Conservation (phyloP, 1,140 invertebrate genomes). For the Vanessa tameamea region DNA sequence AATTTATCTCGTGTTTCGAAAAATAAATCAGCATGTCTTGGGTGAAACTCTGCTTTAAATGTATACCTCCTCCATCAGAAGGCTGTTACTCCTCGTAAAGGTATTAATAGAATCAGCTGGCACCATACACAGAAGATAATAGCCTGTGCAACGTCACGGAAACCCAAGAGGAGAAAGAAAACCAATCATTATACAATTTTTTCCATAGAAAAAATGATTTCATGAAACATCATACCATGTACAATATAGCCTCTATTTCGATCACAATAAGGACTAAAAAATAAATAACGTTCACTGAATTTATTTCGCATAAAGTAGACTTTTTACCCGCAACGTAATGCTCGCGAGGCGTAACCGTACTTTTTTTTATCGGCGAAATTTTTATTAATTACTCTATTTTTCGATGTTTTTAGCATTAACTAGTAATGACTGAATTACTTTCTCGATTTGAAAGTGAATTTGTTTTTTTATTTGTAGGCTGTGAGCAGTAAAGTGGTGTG, state of each 20-base stretch:
- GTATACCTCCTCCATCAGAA: too few species aligned
- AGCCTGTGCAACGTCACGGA: too few species aligned
- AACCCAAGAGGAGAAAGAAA: too few species aligned
- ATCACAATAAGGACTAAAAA: not conserved
- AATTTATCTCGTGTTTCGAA: too few species aligned
- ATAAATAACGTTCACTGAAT: not conserved
- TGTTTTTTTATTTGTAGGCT: not conserved
- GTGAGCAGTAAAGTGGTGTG: not conserved
- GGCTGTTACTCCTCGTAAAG: too few species aligned
- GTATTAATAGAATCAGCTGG: too few species aligned
- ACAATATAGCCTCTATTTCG: not conserved
- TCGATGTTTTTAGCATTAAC: slow-evolving; percentile 19
- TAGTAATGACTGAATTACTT: slow-evolving; percentile 20
- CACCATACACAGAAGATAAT: too few species aligned
- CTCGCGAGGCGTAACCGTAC: slow-evolving; percentile 21
- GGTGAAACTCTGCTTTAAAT: too few species aligned
- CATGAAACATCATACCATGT: too few species aligned
- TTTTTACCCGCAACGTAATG: slow-evolving; percentile 19
- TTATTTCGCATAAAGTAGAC: not conserved
- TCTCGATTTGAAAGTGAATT: slow-evolving; percentile 19
- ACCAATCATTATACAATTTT: too few species aligned
- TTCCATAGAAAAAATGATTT: too few species aligned
- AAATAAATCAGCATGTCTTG: too few species aligned
- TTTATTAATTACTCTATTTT: slow-evolving; percentile 45
- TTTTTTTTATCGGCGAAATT: slow-evolving; percentile 36